Base-by-base conservation (phyloP, 2,888 invertebrate genomes). In the Mellilla xanthometata region DNA sequence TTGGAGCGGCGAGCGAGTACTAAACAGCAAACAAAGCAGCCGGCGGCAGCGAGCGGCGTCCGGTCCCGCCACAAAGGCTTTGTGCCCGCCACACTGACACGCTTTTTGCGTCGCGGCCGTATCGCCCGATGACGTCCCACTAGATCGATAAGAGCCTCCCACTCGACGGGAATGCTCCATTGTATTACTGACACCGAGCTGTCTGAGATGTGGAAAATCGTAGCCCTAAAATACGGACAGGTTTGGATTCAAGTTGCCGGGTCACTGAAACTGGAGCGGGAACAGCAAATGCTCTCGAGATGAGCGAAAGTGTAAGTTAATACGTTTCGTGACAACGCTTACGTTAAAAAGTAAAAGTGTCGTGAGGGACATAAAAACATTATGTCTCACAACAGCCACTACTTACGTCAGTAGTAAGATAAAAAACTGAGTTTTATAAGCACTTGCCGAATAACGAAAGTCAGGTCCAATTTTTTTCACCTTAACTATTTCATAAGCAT, bases 111-210 rank as follows among this genome's bases (percentile, higher is more conserved):
- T 76, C 76, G 71, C 76, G 76, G 72, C 76, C 77, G 85, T 87
- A 89, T 87, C 87, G 83, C 80, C 64, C 84, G 87, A 88, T 87
- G 88, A 89, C 86, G 86, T 84, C 76, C 85, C 81, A 67, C 81
- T 79, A 85, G 85, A 88, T 88, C 87, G 88, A 88, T 88, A 89
- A 89, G 87, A 86, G 81, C 76, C 79, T 79, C 79, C 79, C 79
- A 81, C 85, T 85, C 81, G 76, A 78, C 83, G 81, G 81, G 83
- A 83, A 81, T 78, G 77, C 72, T 81, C 86, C 65, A 86, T 88
- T 88, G 88, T 88, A 78, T 75, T 72, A 75, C 77, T 83, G 85
- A 83, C 87, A 84, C 81, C 79, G 75, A 76, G 70, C 73, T 76
- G 80, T 82, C 81, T 84, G 81, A 85, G 85, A 85, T 80, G 85